These are phyloP conservation scores for Zosterops japonicus DNA, from an alignment of 2,113 vertebrate species.

Conservation along the genomic window DNA sequence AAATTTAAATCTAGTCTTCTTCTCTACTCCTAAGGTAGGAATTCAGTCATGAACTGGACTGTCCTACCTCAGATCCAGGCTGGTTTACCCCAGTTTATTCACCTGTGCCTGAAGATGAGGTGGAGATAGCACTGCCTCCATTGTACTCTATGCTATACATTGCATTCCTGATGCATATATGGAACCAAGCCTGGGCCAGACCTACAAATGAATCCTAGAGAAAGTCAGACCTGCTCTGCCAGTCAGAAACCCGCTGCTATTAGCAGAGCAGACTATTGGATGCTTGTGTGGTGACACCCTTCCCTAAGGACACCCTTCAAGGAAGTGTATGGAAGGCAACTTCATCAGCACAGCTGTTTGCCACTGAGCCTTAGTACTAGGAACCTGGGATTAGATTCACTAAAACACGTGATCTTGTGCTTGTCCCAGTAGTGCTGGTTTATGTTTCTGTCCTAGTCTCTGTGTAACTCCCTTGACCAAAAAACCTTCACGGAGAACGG, in stretches of 20 bases:
- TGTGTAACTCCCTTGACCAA: neutral
- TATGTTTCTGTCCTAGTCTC: neutral
- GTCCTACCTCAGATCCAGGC: neutral
- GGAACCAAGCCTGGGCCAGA: neutral
- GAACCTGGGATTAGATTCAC: neutral
- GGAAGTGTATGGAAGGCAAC: neutral
- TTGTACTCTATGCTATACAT: neutral
- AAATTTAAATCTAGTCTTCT: neutral
- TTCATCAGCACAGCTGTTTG: neutral
- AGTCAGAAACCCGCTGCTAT: neutral
- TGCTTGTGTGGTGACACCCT: neutral
- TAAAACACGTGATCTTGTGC: neutral
- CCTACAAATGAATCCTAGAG: neutral
- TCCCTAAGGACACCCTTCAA: neutral
- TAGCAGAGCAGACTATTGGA: neutral
- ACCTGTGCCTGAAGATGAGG: neutral
- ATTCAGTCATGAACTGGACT: neutral
- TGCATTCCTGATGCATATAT: neutral
- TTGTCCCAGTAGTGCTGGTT: neutral
- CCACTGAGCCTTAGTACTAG: neutral
- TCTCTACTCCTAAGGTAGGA: neutral
- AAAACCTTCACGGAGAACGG: neutral
- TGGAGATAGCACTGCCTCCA: neutral
- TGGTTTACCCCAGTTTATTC: neutral
- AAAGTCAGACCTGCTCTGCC: slow-evolving; percentile 22